These are phyloP conservation scores for Chrosomus eos DNA, from an alignment of 2,797 vertebrate genomes.

Conservation along the genomic window DNA sequence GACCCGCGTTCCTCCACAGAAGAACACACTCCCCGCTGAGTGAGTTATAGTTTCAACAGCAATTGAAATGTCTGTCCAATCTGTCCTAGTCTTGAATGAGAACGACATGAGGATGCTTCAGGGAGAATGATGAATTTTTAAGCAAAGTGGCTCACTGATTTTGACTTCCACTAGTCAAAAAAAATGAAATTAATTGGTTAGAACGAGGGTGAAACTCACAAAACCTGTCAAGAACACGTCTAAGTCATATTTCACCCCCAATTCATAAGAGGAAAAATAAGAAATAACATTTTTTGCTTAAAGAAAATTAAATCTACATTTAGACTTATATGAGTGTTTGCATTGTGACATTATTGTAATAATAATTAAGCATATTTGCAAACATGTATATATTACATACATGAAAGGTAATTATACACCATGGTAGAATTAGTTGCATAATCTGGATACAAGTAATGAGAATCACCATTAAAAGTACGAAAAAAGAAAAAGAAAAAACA, in stretches of 20 bases:
- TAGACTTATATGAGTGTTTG: neutral
- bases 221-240: constrained; percentile 10
- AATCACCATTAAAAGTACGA: neutral
- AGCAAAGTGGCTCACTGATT: constrained; percentile 32
- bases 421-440: neutral
- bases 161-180: constrained; percentile 29
- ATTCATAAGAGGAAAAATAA: neutral
- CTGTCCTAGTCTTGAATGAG: constrained; percentile 32
- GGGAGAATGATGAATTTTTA: constrained; percentile 35
- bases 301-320: neutral
- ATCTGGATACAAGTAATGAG: neutral
- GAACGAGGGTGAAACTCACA: constrained; percentile 3
- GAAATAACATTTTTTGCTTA: neutral
- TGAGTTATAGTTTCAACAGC: constrained; percentile 49
- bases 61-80: constrained; percentile 46
- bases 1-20: constrained; percentile 42
- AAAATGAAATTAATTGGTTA: constrained; percentile 29
- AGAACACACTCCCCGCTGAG: constrained; percentile 42
- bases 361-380: neutral
- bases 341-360: neutral
- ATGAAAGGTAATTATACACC: neutral
- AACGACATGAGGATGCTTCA: constrained; percentile 36
- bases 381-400: neutral
- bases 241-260: neutral
- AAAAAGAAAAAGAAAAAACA: neutral